Evolutionary conservation across 2,113 vertebrate species (phyloP), one percentile per base, ranked within the genome.

Genomic region (Xiphophorus hellerii): DNA sequence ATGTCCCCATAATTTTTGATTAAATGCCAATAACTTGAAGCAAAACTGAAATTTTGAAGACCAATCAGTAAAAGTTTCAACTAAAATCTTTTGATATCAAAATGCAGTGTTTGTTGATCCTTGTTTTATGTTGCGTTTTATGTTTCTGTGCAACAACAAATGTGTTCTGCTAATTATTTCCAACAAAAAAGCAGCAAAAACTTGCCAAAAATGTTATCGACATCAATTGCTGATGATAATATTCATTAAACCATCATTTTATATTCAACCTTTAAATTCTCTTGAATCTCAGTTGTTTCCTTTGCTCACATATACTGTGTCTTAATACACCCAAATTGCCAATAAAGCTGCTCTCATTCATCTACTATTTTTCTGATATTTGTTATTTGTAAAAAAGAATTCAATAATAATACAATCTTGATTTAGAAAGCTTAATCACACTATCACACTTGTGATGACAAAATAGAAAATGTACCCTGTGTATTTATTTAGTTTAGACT

Each of bases 311-410:
- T 58, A 11, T 58, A 58, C 8, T 70, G 44, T 69, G 30, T 60
- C 48, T 4, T 48, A 51, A 51, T 22, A 70, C 68, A 35, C 12
- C 17, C 30, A 15, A 51, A 33, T 54, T 54, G 7, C 29, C 7
- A 70, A 70, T 70, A 60, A 58, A 70, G 51, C 68, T 35, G 51
- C 51, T 35, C 13, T 73, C 29, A 31, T 63, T 63, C 37, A 25
- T 58, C 51, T 58, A 58, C 8, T 25, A 28, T 66, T 69, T 78
- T 62, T 37, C 39, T 15, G 17, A 3, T 39, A 61, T 61, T 27
- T 29, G 0, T 70, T 30, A 35, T 27, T 25, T 10, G 10, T 69
- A 9, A 51, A 69, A 28, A 58, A 14, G 6, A 30, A 15, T 17
- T 65, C 31, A 6, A 11, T 35, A 35, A 1, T 39, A 5, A 3